Evolutionary conservation across 2,888 invertebrate species (phyloP), one percentile per base, ranked within the genome.

Genomic region (Sarcophaga carnaria): DNA sequence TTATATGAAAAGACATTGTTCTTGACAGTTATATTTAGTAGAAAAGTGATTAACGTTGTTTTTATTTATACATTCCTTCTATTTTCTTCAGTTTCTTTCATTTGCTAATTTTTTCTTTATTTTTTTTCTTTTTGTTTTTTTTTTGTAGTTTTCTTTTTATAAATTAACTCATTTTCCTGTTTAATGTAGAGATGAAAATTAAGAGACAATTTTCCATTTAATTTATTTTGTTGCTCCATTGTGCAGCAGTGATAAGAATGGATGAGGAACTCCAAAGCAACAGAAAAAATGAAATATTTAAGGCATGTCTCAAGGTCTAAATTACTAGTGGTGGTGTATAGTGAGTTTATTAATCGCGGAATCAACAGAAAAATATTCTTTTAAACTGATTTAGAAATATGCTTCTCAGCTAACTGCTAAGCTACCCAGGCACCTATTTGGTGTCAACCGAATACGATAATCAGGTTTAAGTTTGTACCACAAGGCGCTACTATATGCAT

Each of bases 1-100:
- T 37, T 54, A 70, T 75, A 83, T 70, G 71, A 75, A 72, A 80
- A 70, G 74, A 83, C 69, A 75, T 83, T 87, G 78, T 71, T 62
- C 80, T 71, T 87, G 86, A 81, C 86, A 87, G 78, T 83, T 80
- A 75, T 86, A 86, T 83, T 80, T 78, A 83, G 80, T 70, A 66
- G 64, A 75, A 78, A 86, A 86, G 83, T 86, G 86, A 83, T 83
- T 86, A 83, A 83, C 67, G 67, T 77, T 77, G n/a, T 47, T 27
- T 78, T 59, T 54, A 54, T 54, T 14, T 54, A 14, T 54, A 54
- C 17, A 14, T 54, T 54, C 49, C 54, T 54, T 54, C 17, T 54
- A 14, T 14, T 5, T 54, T 54, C 49, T 17, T 54, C 17, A 14
- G 12, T 54, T 54, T 17, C 27, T 67, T 59, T 22, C 17, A 3